Conservation (phyloP, 2,888 invertebrate genomes). For the Orthonevra nobilis region DNA sequence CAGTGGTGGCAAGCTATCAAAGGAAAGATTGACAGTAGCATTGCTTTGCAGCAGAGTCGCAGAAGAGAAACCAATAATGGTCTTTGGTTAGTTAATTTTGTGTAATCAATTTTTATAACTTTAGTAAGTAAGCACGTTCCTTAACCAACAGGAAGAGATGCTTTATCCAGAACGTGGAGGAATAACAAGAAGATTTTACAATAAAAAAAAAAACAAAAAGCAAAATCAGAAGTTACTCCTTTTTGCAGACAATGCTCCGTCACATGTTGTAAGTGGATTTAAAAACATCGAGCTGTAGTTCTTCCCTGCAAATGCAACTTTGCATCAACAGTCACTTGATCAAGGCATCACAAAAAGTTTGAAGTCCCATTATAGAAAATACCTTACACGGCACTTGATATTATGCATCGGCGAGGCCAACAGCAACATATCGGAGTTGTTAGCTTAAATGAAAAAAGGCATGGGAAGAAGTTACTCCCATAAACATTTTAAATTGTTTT, state of each 20-base stretch:
- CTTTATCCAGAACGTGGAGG: background rate
- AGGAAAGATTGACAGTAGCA: constrained; percentile 11
- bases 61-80: constrained; percentile 7
- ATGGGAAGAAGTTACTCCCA: too few relatives aligned
- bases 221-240: too few relatives aligned
- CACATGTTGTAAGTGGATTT: background rate
- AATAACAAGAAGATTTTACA: background rate
- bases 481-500: too few relatives aligned
- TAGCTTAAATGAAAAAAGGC: too few relatives aligned
- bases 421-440: too few relatives aligned
- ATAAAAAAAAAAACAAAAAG: too few relatives aligned
- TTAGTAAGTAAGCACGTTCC: constrained; percentile 5
- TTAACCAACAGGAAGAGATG: constrained; percentile 4
- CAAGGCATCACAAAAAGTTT: too few relatives aligned
- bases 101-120: background rate
- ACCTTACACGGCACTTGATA: background rate
- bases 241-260: too few relatives aligned
- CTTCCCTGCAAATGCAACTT: background rate
- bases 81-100: constrained; percentile 9
- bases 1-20: constrained; percentile 7
- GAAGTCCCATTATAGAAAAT: background rate
- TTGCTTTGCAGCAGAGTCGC: constrained; percentile 13
- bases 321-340: background rate
- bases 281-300: background rate
- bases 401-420: too few relatives aligned